Conservation (phyloP, 1,140 invertebrate genomes). For the Dermatophagoides farinae region DNA sequence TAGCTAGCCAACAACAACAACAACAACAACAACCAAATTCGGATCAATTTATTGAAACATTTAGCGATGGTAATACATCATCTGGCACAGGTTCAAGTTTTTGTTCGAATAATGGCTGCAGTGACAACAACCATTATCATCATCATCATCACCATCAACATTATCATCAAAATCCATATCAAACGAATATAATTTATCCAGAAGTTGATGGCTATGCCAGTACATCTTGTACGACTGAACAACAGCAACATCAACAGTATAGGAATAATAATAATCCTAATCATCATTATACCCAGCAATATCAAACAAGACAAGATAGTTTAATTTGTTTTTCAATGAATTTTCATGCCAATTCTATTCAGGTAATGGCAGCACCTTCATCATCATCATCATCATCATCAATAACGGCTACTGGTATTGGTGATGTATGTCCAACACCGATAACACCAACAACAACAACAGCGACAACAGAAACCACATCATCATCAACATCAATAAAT, state of each 20-base stretch:
- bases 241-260: neutral
- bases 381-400: neutral
- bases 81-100: too few species aligned
- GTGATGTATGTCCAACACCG: neutral
- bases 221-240: neutral
- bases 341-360: constrained; percentile 4
- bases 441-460: neutral
- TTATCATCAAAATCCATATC: neutral
- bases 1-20: neutral
- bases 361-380: constrained; percentile 5
- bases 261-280: neutral
- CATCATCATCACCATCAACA: neutral
- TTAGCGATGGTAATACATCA: too few species aligned
- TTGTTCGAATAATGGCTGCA: neutral
- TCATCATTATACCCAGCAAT: neutral
- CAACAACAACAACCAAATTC: neutral
- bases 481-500: neutral
- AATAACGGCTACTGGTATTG: neutral
- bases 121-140: neutral
- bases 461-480: neutral
- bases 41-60: too few species aligned
- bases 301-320: neutral
- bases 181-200: neutral
- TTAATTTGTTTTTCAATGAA: constrained; percentile 8
- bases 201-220: neutral